phyloP scores from a whole-genome alignment of 2,113 vertebrate species.

The Naja naja region DNA sequence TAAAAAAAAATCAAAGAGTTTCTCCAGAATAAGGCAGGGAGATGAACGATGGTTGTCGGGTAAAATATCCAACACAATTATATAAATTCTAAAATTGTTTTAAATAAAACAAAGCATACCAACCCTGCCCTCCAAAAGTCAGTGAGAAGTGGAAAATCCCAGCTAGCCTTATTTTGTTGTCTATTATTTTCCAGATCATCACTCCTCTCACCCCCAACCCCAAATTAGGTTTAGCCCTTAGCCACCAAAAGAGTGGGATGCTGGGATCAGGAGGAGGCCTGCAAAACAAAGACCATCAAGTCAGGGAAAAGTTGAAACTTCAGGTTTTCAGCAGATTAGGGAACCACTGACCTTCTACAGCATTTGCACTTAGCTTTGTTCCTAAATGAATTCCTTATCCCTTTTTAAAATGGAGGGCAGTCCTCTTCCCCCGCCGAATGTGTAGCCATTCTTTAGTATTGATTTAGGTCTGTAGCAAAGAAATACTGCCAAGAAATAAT shows the following conservation, averaged over 20 bases:
- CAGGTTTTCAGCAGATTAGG: not conserved
- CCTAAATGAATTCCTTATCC: not conserved
- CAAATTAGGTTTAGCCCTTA: not conserved
- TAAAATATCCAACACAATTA: not conserved
- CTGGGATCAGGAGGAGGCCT: not conserved
- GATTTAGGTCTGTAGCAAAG: not conserved
- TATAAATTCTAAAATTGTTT: not conserved
- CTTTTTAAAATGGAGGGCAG: not conserved
- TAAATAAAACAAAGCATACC: not conserved
- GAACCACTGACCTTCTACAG: not conserved
- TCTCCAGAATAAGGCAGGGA: not conserved
- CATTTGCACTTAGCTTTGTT: not conserved
- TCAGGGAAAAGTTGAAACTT: not conserved
- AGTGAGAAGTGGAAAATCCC: not conserved
- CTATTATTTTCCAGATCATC: not conserved
- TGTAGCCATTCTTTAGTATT: not conserved
- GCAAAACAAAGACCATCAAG: not conserved
- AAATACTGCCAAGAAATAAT: slow-evolving; percentile 1
- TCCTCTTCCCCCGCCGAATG: no score
- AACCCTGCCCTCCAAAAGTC: not conserved
- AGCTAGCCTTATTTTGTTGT: not conserved
- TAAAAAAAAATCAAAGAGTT: not conserved
- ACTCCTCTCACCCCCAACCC: not conserved
- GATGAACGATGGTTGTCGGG: not conserved
- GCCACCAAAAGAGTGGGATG: not conserved